Conservation (phyloP, 92 coral and sea anemone genomes). For the Micromussa lordhowensis region DNA sequence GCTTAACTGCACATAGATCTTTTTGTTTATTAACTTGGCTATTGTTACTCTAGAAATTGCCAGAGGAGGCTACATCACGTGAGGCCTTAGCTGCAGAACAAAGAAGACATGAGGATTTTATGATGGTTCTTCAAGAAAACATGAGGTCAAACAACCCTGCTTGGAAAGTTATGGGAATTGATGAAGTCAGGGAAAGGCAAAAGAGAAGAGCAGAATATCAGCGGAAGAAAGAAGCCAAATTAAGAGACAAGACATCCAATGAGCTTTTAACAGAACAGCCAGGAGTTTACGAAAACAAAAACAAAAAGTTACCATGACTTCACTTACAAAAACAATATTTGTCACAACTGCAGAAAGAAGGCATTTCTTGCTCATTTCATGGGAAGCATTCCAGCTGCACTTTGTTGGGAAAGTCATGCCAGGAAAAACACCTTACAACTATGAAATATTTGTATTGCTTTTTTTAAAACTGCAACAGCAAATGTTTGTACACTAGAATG, state of each 20-base stretch:
- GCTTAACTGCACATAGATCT: not conserved
- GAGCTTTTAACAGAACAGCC: not conserved
- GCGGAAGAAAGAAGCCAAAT: conserved; percentile 3
- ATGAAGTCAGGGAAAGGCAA: conserved; percentile 30
- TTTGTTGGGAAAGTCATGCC: too few relatives aligned
- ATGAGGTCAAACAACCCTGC: conserved; percentile 45
- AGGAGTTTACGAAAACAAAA: not conserved
- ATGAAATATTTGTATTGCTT: too few relatives aligned
- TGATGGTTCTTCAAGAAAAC: conserved; percentile 44
- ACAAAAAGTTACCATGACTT: not conserved
- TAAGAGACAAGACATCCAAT: conserved; percentile 5
- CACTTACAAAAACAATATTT: too few relatives aligned
- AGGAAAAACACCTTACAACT: too few relatives aligned
- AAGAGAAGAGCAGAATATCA: conserved; percentile 15
- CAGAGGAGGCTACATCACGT: conserved; percentile 44
- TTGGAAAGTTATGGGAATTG: conserved; percentile 44
- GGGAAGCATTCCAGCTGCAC: too few relatives aligned
- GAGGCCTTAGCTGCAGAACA: conserved; percentile 40
- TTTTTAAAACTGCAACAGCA: too few relatives aligned
- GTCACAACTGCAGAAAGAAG: too few relatives aligned
- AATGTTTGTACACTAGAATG: too few relatives aligned
- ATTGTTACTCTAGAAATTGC: conserved; percentile 18
- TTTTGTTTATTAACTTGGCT: not conserved
- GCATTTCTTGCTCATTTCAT: too few relatives aligned
- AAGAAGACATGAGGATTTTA: conserved; percentile 40